Evolutionary conservation across 2,888 invertebrate genomes (phyloP).

Genomic region (Yponomeuta plumbellus): DNA sequence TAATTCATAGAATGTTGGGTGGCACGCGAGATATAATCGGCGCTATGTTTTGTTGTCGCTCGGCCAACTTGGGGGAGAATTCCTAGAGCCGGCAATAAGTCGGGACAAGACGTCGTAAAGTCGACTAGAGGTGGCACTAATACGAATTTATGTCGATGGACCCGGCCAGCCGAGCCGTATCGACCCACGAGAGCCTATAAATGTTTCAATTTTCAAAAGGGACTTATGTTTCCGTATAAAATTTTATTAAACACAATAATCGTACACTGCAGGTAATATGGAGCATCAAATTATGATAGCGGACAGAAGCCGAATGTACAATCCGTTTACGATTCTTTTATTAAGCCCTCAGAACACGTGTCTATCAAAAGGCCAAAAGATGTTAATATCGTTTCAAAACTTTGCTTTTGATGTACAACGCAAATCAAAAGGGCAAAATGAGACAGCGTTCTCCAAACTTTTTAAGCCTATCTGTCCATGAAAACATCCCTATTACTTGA

Average conservation of each 20-base stretch:
- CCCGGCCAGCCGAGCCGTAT: slow-evolving; percentile 49
- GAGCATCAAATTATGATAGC: neutral
- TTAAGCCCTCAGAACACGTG: neutral
- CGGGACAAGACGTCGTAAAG: slow-evolving; percentile 66
- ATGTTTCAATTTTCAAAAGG: slow-evolving; percentile 65
- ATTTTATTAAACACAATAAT: slow-evolving; percentile 17
- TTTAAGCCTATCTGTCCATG: neutral
- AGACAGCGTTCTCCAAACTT: neutral
- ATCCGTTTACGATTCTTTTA: neutral
- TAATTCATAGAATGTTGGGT: neutral
- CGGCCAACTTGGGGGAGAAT: slow-evolving; percentile 35
- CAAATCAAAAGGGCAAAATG: neutral
- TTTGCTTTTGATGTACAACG: neutral
- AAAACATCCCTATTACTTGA: slow-evolving; percentile 9
- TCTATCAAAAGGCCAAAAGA: neutral
- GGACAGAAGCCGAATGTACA: neutral
- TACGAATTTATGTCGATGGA: slow-evolving; percentile 73
- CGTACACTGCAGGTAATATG: neutral
- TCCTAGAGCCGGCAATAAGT: slow-evolving; percentile 62
- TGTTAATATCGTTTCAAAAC: neutral
- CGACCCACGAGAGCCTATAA: slow-evolving; percentile 62
- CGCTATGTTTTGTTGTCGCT: neutral
- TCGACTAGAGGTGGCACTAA: slow-evolving; percentile 73
- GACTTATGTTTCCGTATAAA: slow-evolving; percentile 17
- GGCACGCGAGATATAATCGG: slow-evolving; percentile 13